These are phyloP conservation scores for Dasyornis broadbenti DNA, from an alignment of 2,113 vertebrate genomes.

Conservation along the genomic window DNA sequence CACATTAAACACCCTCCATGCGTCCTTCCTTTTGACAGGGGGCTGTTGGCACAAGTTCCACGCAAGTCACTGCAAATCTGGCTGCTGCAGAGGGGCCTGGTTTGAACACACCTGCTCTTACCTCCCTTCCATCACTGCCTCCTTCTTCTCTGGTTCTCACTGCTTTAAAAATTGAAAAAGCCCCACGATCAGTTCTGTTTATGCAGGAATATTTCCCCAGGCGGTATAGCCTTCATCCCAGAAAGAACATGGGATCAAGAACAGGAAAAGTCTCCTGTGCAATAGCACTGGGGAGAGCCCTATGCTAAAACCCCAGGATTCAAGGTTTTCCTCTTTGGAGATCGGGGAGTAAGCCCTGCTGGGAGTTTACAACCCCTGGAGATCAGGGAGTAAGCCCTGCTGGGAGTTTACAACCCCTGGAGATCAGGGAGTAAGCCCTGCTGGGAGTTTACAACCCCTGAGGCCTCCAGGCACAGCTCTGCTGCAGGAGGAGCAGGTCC, in stretches of 20 bases:
- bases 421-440: background rate
- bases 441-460: rapidly evolving
- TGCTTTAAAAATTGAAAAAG: background rate
- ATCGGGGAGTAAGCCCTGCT: background rate
- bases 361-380: rapidly evolving
- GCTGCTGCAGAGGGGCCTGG: background rate
- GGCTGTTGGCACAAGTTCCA: background rate
- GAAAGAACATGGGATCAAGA: background rate
- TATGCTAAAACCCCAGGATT: background rate
- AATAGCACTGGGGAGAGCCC: background rate
- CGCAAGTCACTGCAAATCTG: background rate
- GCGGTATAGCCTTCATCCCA: background rate
- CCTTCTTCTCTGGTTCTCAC: background rate
- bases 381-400: background rate
- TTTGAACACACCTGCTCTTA: background rate
- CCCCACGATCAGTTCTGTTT: background rate
- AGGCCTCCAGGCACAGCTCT: background rate
- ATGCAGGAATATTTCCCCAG: background rate
- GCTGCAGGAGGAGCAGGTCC: background rate
- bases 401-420: background rate
- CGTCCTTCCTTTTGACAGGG: background rate
- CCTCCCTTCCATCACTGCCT: background rate
- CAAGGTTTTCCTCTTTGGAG: background rate
- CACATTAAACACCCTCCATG: background rate
- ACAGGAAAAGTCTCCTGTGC: background rate